A percentile compares a stretch with the other conserved stretches of the same genome.
phyloP scores from a whole-genome alignment of 2,113 vertebrate genomes.

The Percopsis transmontana region DNA sequence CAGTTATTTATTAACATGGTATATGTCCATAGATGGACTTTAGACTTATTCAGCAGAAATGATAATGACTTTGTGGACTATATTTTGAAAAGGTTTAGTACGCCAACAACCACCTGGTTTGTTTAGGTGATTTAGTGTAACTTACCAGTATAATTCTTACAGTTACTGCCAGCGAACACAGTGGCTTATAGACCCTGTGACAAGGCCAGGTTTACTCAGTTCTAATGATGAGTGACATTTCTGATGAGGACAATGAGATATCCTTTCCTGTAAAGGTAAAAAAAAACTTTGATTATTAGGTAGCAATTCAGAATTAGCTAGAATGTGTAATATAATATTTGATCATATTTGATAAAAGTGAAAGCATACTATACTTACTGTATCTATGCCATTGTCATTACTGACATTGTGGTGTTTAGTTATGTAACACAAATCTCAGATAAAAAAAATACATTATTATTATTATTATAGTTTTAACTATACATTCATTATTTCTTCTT shows the following conservation, averaged over 20 bases:
- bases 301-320: not conserved
- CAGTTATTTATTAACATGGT: too few species aligned
- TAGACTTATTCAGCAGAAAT: too few species aligned
- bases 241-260: conserved; percentile 70
- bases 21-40: too few species aligned
- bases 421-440: not conserved
- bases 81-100: too few species aligned
- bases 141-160: too few species aligned
- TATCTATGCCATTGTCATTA: not conserved
- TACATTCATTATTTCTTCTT: not conserved
- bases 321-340: not conserved
- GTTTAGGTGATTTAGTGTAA: too few species aligned
- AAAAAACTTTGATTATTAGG: not conserved
- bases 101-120: too few species aligned
- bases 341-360: not conserved
- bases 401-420: not conserved
- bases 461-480: not conserved
- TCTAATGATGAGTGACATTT: conserved; percentile 60
- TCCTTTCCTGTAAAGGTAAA: conserved; percentile 73
- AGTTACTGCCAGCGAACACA: too few species aligned
- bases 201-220: too few species aligned
- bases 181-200: too few species aligned
- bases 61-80: too few species aligned
- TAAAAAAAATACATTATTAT: too few species aligned
- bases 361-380: not conserved